Evolutionary conservation across 2,888 invertebrate species (phyloP), one percentile per base, ranked within the genome.

Genomic region (Brachyptera risi): DNA sequence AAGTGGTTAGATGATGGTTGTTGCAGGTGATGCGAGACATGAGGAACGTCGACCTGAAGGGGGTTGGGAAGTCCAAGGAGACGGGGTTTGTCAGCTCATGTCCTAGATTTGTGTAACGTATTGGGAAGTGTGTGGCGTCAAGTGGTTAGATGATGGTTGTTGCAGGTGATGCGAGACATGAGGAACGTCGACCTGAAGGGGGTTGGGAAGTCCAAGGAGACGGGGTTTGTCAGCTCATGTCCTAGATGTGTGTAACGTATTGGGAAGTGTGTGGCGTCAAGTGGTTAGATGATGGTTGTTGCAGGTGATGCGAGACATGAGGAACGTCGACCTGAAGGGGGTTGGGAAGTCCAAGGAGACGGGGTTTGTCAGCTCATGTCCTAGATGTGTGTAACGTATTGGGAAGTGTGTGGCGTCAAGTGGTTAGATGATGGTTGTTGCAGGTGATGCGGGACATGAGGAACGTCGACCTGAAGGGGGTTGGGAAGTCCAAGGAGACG

Each of bases 41-140:
- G 66, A 78, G 80, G 38, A 82, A 83, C 27, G 69, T 81, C 0
- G 85, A 87, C 68, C 79, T 81, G 1, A 80, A 85, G 64, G 84
- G 80, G 54, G 70, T 78, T n/a, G 81, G 82, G 65, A 86, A 85
- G 69, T 95, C 96, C 0, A 92, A 92, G 73, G 96, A 93, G 60
- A 96, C 88, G 75, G 98, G 90, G 3, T 99, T 99, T 76, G 90
- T 98, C 31, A 85, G n/a, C n/a, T n/a, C n/a, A n/a, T n/a, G n/a
- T n/a, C n/a, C n/a, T n/a, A n/a, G n/a, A n/a, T n/a, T n/a, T n/a
- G n/a, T n/a, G n/a, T n/a, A n/a, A n/a, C n/a, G n/a, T n/a, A n/a
- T n/a, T n/a, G n/a, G n/a, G 17, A n/a, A 2, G 13, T 9, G 38
- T 38, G 17, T 38, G 38, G 38, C 17, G 13, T 13, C 17, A 2